Evolutionary conservation across 1,140 invertebrate species (phyloP), one percentile per base, ranked within the genome.

Genomic region (Neodiprion fabricii): DNA sequence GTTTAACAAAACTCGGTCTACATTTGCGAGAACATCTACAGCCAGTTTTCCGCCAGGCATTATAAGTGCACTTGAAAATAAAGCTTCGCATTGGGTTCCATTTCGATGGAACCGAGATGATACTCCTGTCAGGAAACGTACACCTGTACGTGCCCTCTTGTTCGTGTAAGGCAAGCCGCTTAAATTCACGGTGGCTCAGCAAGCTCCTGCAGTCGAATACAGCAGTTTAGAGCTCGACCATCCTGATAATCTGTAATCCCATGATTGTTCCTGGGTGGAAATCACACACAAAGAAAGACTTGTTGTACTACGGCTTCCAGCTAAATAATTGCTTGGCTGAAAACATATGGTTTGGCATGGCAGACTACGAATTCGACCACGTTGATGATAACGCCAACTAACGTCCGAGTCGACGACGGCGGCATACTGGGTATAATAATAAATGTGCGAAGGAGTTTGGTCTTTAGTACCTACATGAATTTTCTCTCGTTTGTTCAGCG

Each of bases 211-310:
- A 61, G 53, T 17, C 53, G n/a, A 17, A 9, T 1, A 40, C 28
- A 40, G 67, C 67, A 23, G 67, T 14, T 69, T 23, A 69, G 23
- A 69, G 40, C 40, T 69, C 67, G 12, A 69, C 40, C 10, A 69
- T 69, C 67, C 11, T 14, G 21, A 69, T 69, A 23, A 69, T 23
- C 21, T 69, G 4, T 69, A 69, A 69, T 69, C 67, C 67, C 4
- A 69, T 21, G 67, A 23, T 69, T 69, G 40, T 69, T 69, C 40
- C 11, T 69, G 21, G 67, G 21, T 69, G 67, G 67, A 69, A 69
- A 69, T 21, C 23, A 69, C 40, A 21, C 67, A 69, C 21, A 12
- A 11, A 12, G 67, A 21, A 47, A 14, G 4, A 9, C 53, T 61
- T 61, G 53, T 61, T 61, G 53, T 61, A 61, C 53, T 61, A 61